Conservation (phyloP, 2,888 invertebrate species). For the Zele albiditarsus region DNA sequence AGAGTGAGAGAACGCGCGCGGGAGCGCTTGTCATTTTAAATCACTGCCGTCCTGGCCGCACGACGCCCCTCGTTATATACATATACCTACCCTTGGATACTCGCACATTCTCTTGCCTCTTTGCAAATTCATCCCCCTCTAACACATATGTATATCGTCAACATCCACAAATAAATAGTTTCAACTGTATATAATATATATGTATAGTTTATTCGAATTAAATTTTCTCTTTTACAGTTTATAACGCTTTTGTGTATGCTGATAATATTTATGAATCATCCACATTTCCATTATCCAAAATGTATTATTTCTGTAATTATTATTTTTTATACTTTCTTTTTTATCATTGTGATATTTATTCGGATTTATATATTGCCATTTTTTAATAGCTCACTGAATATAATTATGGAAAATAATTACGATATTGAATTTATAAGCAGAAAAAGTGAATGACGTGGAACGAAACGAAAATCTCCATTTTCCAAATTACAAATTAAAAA, state of each 20-base stretch:
- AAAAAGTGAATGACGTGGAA: too few relatives aligned
- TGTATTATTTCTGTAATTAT: background rate
- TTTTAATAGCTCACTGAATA: too few relatives aligned
- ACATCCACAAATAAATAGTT: constrained; percentile 2
- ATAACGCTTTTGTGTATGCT: constrained; percentile 43
- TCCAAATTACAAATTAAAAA: too few relatives aligned
- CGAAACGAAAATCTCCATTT: too few relatives aligned
- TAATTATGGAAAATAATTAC: too few relatives aligned
- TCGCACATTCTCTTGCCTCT: constrained; percentile 6
- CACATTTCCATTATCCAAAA: background rate
- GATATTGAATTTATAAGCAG: too few relatives aligned
- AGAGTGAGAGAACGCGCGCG: constrained; percentile 47
- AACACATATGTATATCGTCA: constrained; percentile 20
- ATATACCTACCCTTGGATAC: constrained; percentile 2
- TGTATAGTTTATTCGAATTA: constrained; percentile 61
- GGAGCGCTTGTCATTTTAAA: constrained; percentile 71
- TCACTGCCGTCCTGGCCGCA: constrained; percentile 62
- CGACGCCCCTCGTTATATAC: constrained; percentile 1
- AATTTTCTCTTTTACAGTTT: constrained; percentile 62
- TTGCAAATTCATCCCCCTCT: constrained; percentile 9
- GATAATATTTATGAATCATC: constrained; percentile 58
- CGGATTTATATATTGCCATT: background rate
- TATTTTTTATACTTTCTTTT: background rate
- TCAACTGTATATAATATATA: constrained; percentile 39
- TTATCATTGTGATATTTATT: background rate